phyloP scores from a whole-genome alignment of 2,113 vertebrate genomes.

The Hippocampus guttulatus region DNA sequence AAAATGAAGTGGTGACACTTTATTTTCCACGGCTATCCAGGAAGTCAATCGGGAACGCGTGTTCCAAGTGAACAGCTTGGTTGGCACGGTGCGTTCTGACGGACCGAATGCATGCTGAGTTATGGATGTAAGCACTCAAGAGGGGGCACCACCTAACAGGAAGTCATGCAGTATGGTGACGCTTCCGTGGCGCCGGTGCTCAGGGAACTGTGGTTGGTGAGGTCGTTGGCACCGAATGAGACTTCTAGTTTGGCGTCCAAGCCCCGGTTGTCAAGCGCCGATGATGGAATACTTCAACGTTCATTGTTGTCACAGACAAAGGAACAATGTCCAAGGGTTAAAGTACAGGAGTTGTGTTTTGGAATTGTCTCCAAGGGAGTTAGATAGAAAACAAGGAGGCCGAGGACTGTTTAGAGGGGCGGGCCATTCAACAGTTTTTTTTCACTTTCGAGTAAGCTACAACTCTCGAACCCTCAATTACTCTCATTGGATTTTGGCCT shows the following conservation, averaged over 20 bases:
- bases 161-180: constrained; percentile 1
- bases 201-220: background rate
- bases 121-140: constrained; percentile 2
- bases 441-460: no score
- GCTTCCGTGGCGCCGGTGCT: background rate
- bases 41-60: background rate
- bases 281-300: background rate
- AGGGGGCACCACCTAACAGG: background rate
- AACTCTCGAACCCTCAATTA: background rate
- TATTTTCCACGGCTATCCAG: background rate
- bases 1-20: constrained; percentile 1
- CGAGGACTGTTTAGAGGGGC: background rate
- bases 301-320: background rate
- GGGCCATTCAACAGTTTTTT: no score
- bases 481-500: background rate
- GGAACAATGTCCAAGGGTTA: background rate
- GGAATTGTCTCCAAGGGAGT: background rate
- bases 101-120: constrained; percentile 6
- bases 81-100: constrained; percentile 32
- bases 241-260: background rate
- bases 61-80: constrained; percentile 5
- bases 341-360: background rate
- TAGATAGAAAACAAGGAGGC: background rate
- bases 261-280: background rate
- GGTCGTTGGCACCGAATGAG: background rate